phyloP scores from a whole-genome alignment of 2,797 vertebrate species.

The Trematomus bernacchii region DNA sequence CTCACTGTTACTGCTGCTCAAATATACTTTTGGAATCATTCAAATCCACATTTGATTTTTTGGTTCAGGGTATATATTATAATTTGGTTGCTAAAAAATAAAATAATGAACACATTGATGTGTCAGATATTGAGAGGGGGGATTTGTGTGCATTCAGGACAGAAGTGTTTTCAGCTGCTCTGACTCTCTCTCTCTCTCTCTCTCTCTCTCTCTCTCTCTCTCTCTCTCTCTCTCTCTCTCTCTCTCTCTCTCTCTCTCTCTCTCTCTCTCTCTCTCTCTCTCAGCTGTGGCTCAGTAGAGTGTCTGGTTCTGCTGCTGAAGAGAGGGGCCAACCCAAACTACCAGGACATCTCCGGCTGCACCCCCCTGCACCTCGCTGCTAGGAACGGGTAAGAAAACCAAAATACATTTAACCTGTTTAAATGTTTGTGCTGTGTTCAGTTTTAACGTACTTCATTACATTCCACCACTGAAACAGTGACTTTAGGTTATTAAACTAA shows the following conservation, averaged over 20 bases:
- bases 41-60: too few relatives aligned
- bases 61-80: too few relatives aligned
- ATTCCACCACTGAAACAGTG: not conserved
- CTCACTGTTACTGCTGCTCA: too few relatives aligned
- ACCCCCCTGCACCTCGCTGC: constrained; percentile 98
- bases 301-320: constrained; percentile 95
- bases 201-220: too few relatives aligned
- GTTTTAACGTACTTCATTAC: too few relatives aligned
- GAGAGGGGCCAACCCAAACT: constrained; percentile 98
- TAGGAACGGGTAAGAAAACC: constrained; percentile 91
- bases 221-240: not conserved
- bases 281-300: constrained; percentile 97
- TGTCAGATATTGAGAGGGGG: too few relatives aligned
- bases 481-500: not conserved
- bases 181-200: too few relatives aligned
- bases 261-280: constrained; percentile 13
- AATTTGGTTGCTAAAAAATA: too few relatives aligned
- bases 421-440: not conserved
- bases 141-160: not conserved
- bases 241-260: too few relatives aligned
- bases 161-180: not conserved
- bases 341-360: constrained; percentile 99
- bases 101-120: too few relatives aligned
- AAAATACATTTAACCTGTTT: not conserved
- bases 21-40: too few relatives aligned